Conservation (phyloP, 2,797 vertebrate species). For the Eleutherodactylus coqui region DNA sequence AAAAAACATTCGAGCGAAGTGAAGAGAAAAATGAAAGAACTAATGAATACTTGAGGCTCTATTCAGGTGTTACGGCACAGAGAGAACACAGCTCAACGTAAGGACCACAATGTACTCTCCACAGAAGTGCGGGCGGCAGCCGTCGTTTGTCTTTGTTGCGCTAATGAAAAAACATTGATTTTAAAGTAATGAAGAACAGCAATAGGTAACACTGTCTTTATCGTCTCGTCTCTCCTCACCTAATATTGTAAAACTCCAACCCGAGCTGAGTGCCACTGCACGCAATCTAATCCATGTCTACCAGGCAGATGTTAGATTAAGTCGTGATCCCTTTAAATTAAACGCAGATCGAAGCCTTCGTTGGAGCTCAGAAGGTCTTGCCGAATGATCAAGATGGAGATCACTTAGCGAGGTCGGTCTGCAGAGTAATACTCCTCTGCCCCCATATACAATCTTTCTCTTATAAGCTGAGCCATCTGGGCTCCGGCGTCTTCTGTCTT, state of each 20-base stretch:
- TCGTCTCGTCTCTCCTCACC: slow-evolving; percentile 25
- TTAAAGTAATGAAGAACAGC: slow-evolving; percentile 41
- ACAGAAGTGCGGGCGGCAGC: not conserved
- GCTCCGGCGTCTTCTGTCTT: not conserved
- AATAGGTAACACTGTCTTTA: slow-evolving; percentile 29
- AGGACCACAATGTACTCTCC: slow-evolving; percentile 29
- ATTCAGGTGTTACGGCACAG: not conserved
- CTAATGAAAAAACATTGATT: slow-evolving; percentile 57
- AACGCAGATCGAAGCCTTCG: slow-evolving; percentile 19
- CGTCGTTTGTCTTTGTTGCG: slow-evolving; percentile 30
- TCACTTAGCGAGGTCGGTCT: not conserved
- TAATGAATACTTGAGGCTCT: slow-evolving; percentile 39
- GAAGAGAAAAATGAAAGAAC: slow-evolving; percentile 11
- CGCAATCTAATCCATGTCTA: not conserved
- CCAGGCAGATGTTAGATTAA: not conserved
- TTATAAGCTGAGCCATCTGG: not conserved
- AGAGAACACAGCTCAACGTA: not conserved
- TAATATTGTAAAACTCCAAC: slow-evolving; percentile 8
- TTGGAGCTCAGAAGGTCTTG: not conserved
- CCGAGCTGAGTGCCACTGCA: not conserved
- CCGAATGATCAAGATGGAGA: not conserved
- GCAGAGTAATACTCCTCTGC: not conserved
- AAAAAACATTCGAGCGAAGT: slow-evolving; percentile 16
- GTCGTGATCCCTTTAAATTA: not conserved
- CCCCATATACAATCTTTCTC: not conserved